Conservation (phyloP, 2,888 invertebrate species). For the Agrilus biguttatus region DNA sequence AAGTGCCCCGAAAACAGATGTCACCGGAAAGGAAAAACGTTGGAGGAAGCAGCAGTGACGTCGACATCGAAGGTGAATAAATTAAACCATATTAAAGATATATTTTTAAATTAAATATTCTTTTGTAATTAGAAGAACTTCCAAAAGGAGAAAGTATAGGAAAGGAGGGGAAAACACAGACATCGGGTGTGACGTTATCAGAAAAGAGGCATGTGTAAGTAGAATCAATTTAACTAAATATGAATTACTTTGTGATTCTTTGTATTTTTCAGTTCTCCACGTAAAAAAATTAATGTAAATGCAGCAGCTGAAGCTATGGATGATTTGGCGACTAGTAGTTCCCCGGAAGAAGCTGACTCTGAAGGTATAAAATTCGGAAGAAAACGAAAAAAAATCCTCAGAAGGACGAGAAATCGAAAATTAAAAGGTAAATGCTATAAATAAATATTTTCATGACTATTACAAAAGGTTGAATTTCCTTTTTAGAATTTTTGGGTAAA, state of each 20-base stretch:
- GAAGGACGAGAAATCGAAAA: constrained; percentile 45
- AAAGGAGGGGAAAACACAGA: constrained; percentile 8
- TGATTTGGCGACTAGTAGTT: no score
- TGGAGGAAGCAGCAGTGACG: constrained; percentile 14
- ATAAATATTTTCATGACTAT: not conserved
- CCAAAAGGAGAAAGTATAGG: constrained; percentile 9
- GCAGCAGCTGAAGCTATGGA: constrained; percentile 4
- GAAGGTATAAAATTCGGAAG: constrained; percentile 19
- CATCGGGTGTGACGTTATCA: not conserved
- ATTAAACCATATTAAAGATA: constrained; percentile 1
- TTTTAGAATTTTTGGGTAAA: constrained; percentile 8
- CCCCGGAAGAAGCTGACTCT: constrained; percentile 10
- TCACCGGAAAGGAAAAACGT: constrained; percentile 15
- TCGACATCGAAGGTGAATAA: constrained; percentile 6
- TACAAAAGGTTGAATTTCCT: not conserved
- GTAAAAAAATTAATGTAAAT: constrained; percentile 3
- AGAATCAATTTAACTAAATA: not conserved
- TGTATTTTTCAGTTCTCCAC: constrained; percentile 1
- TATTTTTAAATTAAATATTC: not conserved
- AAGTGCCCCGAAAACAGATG: constrained; percentile 27
- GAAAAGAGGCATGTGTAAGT: no score
- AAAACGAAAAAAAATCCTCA: constrained; percentile 40
- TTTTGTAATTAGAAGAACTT: constrained; percentile 3
- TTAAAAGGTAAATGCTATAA: constrained; percentile 21
- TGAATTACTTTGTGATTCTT: not conserved